A percentile compares a stretch with the other conserved stretches of the same genome.
Evolutionary conservation across 2,888 invertebrate species (phyloP).

Genomic region (Synanthedon formicaeformis): DNA sequence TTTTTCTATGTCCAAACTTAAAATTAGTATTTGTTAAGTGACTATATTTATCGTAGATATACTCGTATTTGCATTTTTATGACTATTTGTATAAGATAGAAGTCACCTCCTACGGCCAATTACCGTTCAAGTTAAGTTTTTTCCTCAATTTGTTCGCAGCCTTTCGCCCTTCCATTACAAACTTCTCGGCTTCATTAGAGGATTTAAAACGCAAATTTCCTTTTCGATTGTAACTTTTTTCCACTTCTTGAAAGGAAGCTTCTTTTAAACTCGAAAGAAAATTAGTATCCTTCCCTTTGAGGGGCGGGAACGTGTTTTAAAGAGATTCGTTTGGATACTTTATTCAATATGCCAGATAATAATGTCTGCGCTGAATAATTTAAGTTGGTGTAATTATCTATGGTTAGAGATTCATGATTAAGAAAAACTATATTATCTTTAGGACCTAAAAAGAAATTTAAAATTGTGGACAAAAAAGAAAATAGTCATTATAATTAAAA

Average conservation of each 20-base stretch:
- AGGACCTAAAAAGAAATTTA: no score
- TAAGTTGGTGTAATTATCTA: neutral
- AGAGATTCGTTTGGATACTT: slow-evolving; percentile 54
- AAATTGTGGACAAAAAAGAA: no score
- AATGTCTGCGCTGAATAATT: slow-evolving; percentile 26
- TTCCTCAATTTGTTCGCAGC: slow-evolving; percentile 62
- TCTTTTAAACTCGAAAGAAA: slow-evolving; percentile 66
- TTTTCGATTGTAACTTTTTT: slow-evolving; percentile 71
- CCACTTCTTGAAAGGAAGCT: slow-evolving; percentile 66
- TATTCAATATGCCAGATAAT: slow-evolving; percentile 59
- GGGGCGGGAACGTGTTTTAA: slow-evolving; percentile 54
- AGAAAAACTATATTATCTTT: neutral
- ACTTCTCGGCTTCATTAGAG: slow-evolving; percentile 70
- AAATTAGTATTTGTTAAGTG: no score
- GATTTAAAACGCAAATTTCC: slow-evolving; percentile 72
- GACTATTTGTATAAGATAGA: no score
- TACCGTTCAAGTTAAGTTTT: slow-evolving; percentile 39
- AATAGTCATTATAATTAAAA: no score
- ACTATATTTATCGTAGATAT: no score
- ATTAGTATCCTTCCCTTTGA: slow-evolving; percentile 67
- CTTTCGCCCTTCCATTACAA: slow-evolving; percentile 68
- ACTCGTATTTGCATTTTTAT: no score
- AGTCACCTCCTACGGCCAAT: neutral
- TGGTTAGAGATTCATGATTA: neutral
- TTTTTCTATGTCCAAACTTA: no score